phyloP scores from a whole-genome alignment of 2,797 vertebrate genomes.

The Spheniscus humboldti region DNA sequence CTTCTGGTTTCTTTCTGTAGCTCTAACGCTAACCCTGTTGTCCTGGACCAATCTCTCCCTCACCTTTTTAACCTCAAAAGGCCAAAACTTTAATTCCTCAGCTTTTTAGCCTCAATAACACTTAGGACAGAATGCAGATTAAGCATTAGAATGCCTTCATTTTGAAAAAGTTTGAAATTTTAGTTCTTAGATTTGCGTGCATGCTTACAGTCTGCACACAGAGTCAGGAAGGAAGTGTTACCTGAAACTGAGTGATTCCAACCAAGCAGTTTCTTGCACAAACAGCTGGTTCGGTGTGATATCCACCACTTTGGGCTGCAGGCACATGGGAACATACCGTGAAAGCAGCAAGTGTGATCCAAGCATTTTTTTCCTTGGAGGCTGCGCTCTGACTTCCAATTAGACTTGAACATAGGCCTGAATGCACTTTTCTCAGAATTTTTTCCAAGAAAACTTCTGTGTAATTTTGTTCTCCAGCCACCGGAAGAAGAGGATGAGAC shows the following conservation, averaged over 20 bases:
- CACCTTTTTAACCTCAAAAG: neutral
- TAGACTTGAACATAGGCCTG: neutral
- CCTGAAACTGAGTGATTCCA: neutral
- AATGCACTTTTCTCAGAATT: neutral
- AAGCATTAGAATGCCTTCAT: neutral
- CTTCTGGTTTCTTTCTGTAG: neutral
- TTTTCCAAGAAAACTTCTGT: neutral
- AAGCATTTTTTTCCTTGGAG: neutral
- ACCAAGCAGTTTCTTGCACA: neutral
- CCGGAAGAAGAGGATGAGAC: conserved; percentile 96
- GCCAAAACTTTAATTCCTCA: neutral
- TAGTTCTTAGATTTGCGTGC: neutral
- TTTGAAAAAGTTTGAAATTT: neutral
- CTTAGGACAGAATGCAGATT: neutral
- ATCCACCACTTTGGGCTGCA: neutral
- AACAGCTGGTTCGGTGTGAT: neutral
- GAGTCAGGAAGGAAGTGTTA: neutral
- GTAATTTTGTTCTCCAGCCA: conserved; percentile 75
- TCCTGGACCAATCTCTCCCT: neutral
- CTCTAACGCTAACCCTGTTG: neutral
- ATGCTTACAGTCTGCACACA: neutral
- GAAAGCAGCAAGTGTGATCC: neutral
- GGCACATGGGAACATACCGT: rapidly evolving
- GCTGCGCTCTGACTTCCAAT: neutral
- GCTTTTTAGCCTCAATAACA: neutral